phyloP scores from a whole-genome alignment of 30 jellyfish, hydroid and myxozoan genomes.

The Clytia hemisphaerica region DNA sequence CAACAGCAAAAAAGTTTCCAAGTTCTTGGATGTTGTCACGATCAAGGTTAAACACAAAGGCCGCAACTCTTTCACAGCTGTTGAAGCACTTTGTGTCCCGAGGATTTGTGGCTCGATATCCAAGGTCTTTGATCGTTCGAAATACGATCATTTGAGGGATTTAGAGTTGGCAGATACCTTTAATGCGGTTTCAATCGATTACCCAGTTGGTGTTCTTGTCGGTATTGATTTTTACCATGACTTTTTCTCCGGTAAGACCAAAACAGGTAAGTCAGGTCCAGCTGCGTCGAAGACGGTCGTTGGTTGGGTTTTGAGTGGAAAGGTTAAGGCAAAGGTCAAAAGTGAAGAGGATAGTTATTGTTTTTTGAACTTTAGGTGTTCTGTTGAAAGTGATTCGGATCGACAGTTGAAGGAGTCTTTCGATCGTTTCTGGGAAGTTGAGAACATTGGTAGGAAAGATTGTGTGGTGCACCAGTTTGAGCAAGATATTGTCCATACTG shows the following conservation, averaged over 20 bases:
- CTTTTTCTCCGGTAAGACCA: neutral
- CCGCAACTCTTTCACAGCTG: neutral
- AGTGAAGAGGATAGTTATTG: neutral
- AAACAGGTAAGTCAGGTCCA: neutral
- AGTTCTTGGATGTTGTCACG: neutral
- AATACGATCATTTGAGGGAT: neutral
- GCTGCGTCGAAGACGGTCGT: conserved; percentile 19
- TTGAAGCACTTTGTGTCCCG: neutral
- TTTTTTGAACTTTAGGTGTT: neutral
- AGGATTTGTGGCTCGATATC: neutral
- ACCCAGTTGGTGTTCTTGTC: neutral
- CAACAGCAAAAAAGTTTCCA: neutral
- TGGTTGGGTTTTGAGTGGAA: conserved; percentile 26
- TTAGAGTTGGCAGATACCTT: neutral
- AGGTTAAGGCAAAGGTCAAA: conserved; percentile 3
- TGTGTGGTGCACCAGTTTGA: neutral
- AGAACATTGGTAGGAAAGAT: conserved; percentile 2
- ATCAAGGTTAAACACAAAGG: neutral
- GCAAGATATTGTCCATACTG: conserved; percentile 22
- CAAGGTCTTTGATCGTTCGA: neutral
- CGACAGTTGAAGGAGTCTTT: neutral
- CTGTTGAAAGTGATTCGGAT: neutral
- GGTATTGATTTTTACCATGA: neutral
- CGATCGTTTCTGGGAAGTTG: conserved; percentile 4
- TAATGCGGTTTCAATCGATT: neutral